Evolutionary conservation across 2,888 invertebrate species (phyloP).

Genomic region (Campoplex capitator): DNA sequence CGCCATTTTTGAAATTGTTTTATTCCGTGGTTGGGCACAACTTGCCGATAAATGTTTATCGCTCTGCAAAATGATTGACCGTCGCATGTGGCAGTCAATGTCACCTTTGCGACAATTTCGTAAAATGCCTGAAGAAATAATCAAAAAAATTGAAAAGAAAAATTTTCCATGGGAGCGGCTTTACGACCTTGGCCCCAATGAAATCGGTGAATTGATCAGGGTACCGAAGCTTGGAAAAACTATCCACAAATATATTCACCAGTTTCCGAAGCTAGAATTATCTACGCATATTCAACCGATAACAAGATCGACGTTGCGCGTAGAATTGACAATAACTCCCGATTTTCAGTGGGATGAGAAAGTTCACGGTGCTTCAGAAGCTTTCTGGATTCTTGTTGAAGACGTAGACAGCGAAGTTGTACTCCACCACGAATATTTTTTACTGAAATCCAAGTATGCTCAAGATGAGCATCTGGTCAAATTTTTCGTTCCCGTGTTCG

Average conservation of each 20-base stretch:
- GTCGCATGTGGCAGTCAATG: slow-evolving; percentile 99
- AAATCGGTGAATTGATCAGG: slow-evolving; percentile 97
- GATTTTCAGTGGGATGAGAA: slow-evolving; percentile 99
- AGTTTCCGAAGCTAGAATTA: slow-evolving; percentile 98
- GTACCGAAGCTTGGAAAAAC: slow-evolving; percentile 97
- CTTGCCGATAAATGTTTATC: slow-evolving; percentile 97
- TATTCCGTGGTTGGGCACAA: slow-evolving; percentile 97
- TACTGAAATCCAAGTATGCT: slow-evolving; percentile 97
- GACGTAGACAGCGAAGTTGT: slow-evolving; percentile 95
- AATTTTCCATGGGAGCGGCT: slow-evolving; percentile 97
- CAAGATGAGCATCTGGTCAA: slow-evolving; percentile 98
- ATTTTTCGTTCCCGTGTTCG: slow-evolving; percentile 99
- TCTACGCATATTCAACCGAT: slow-evolving; percentile 99
- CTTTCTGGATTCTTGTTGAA: slow-evolving; percentile 95
- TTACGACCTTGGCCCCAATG: slow-evolving; percentile 98
- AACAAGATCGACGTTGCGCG: slow-evolving; percentile 95
- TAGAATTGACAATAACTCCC: slow-evolving; percentile 98
- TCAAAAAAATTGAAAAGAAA: slow-evolving; percentile 99
- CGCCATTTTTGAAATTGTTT: slow-evolving; percentile 98
- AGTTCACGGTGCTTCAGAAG: slow-evolving; percentile 92
- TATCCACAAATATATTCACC: slow-evolving; percentile 98
- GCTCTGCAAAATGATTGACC: slow-evolving; percentile 99
- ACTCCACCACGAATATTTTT: slow-evolving; percentile 95
- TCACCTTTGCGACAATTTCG: slow-evolving; percentile 98
- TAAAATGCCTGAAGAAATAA: slow-evolving; percentile 98